Conservation (phyloP, 1,140 invertebrate species). For the Diplogasteroides magnus region DNA sequence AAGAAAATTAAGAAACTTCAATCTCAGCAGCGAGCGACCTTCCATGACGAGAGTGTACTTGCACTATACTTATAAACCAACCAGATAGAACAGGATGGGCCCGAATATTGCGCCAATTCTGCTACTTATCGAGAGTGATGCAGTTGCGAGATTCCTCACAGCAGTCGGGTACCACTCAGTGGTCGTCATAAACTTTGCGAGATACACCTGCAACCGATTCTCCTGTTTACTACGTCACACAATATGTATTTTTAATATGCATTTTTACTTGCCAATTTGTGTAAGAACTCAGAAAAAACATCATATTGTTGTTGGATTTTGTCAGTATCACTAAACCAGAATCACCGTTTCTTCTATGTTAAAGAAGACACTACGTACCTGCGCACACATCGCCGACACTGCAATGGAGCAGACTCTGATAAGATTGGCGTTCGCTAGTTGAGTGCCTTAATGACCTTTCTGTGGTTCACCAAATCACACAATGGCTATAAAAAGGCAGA, state of each 20-base stretch:
- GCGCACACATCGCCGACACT: not conserved
- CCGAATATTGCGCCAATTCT: slow-evolving; percentile 26
- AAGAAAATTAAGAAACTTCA: too few species aligned
- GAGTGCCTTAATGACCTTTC: not conserved
- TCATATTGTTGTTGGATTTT: too few species aligned
- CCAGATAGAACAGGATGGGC: slow-evolving; percentile 30
- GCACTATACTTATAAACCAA: too few species aligned
- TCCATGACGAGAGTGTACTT: too few species aligned
- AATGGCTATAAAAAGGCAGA: not conserved
- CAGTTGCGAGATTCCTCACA: slow-evolving; percentile 3
- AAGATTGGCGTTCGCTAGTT: not conserved
- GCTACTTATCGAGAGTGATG: slow-evolving; percentile 23
- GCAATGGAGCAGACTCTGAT: not conserved
- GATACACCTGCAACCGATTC: not conserved
- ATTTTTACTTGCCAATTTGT: too few species aligned
- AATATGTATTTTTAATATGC: too few species aligned
- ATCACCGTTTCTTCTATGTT: too few species aligned
- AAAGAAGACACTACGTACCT: too few species aligned
- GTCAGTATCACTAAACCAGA: too few species aligned
- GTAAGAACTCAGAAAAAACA: too few species aligned
- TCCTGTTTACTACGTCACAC: not conserved
- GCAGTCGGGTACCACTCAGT: not conserved
- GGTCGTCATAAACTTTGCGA: not conserved
- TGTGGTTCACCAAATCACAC: not conserved
- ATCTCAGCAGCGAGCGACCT: too few species aligned